Base-by-base conservation (phyloP, 2,888 invertebrate genomes). In the Stenodema calcarata region DNA sequence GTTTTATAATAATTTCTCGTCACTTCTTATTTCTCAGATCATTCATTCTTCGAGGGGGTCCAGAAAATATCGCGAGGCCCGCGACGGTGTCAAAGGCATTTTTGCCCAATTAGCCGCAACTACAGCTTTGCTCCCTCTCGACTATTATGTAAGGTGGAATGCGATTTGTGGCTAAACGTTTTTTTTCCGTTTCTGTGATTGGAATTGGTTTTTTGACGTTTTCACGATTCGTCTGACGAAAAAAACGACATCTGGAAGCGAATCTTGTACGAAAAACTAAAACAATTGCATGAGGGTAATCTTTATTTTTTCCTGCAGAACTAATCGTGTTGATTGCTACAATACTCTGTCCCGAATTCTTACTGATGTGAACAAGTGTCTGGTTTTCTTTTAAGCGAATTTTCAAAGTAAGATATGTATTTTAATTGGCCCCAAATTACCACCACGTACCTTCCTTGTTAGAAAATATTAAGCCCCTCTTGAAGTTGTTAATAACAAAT, bases 51-150 rank as follows among this genome's bases (percentile, higher is more conserved):
- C 82, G 42, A 14, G 27, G 82, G 23, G 28, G 35, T 9, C 30
- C n/a, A 42, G 73, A 30, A 84, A 84, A 84, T 44, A n/a, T 44
- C 30, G 16, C 44, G 84, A 73, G 0, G 73, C 54, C 16, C 54
- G 47, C 54, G 69, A 82, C 4, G 84, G 84, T 44, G 84, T 84
- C 27, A 73, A 75, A 75, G 84, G 84, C 28, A 84, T 84, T 28
- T 84, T 84, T 84, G 84, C 84, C 35, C 84, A 84, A 73, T 84
- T 84, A 70, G 84, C 84, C 12, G 84, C 84, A 16, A 70, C 73
- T 12, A 42, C 84, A 35, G 44, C 84, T 50, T 84, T 84, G 75
- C 84, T 84, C 44, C 84, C 84, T 12, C 42, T 84, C 84, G 75
- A 84, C 84, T 44, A 62, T 75, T 84, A 84, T 84, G 84, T 84